phyloP scores from a whole-genome alignment of 2,888 invertebrate species.

The Apodemia duryi region DNA sequence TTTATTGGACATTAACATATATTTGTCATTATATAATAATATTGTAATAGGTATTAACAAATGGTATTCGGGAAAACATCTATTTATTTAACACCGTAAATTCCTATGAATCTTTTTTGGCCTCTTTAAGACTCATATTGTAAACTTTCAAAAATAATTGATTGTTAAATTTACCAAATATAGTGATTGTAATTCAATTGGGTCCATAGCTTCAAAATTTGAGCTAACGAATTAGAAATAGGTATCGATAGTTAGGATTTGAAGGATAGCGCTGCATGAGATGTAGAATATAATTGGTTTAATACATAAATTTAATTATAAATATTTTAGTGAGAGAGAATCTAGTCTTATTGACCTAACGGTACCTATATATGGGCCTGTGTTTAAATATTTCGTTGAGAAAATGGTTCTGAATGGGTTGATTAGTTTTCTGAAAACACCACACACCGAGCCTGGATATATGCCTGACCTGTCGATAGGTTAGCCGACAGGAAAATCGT shows the following conservation, averaged over 20 bases:
- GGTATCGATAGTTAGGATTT: slow-evolving; percentile 29
- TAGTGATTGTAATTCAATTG: slow-evolving; percentile 39
- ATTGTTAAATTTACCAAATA: slow-evolving; percentile 13
- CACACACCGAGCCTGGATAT: too few relatives aligned
- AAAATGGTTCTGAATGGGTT: too few relatives aligned
- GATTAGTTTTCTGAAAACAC: too few relatives aligned
- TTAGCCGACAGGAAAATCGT: too few relatives aligned
- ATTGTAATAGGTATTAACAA: too few relatives aligned
- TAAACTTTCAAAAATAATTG: neutral
- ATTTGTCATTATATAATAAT: too few relatives aligned
- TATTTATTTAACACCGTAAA: too few relatives aligned
- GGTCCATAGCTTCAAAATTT: slow-evolving; percentile 63
- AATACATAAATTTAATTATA: neutral
- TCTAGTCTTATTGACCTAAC: neutral
- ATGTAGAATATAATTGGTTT: slow-evolving; percentile 4
- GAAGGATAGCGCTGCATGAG: slow-evolving; percentile 2
- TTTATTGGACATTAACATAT: too few relatives aligned
- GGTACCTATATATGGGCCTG: too few relatives aligned
- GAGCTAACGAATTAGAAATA: slow-evolving; percentile 65
- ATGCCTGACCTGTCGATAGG: too few relatives aligned
- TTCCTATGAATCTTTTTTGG: neutral
- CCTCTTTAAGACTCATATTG: slow-evolving; percentile 5
- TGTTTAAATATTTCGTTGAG: too few relatives aligned
- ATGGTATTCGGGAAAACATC: neutral
- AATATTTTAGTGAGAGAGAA: neutral